Evolutionary conservation across 2,888 invertebrate genomes (phyloP), one percentile per base, ranked within the genome.

Genomic region (Troilus luridus): DNA sequence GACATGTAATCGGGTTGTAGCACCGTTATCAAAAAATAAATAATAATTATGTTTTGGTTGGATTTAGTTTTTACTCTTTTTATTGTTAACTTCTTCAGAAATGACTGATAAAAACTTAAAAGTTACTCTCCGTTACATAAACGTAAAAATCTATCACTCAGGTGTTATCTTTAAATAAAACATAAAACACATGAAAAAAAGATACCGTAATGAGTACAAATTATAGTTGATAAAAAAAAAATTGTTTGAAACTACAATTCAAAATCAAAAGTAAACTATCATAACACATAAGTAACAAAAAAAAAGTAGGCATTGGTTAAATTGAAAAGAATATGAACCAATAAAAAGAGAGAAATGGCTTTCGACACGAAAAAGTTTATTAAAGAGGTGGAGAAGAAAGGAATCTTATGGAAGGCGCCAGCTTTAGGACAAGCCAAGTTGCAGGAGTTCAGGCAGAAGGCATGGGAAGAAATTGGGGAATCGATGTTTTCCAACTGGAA

Each of bases 321-420:
- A 9, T 77, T 19, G 7, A 41, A 41, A 41, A 77, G 27, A 17
- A 19, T 19, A 77, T 77, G 72, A 41, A 77, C 19, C 1, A 77
- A 1, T 77, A 41, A 77, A 14, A 24, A 9, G 24, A 14, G 8
- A 77, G 17, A 77, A 41, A 77, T 77, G 72, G 72, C 72, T 17
- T 89, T 89, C 64, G 89, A 89, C 56, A 89, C 89, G 7, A 89
- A 64, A 19, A 89, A 89, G 67, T 89, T 89, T 21, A 89, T 89
- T 6, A 62, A 89, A 62, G 89, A 89, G 56, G 54, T 89, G 11
- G 89, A 89, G 67, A 89, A 89, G 54, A 64, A 64, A n/a, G 62
- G 62, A 5, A 54, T 64, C 10, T 11, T 89, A 1, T 89, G 89
- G 89, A 89, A 64, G 14, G 64, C 54, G n/a, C 60, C 60, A 0